A percentile compares a stretch with the other conserved stretches of the same genome.
These are phyloP conservation scores for Zootoca vivipara DNA, from an alignment of 2,113 vertebrate species.

Conservation along the genomic window DNA sequence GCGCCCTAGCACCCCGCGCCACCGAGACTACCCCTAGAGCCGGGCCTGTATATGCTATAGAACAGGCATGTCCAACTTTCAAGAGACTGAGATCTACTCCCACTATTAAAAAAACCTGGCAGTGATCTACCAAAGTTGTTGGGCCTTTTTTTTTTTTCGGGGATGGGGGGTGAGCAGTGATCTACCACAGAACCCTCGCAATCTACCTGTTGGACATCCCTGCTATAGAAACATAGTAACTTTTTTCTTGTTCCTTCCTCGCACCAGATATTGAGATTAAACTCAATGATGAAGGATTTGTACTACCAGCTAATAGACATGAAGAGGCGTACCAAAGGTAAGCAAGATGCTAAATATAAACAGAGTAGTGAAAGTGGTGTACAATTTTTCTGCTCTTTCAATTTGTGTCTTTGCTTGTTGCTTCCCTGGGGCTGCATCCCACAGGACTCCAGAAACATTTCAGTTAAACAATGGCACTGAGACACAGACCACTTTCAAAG, in stretches of 20 bases:
- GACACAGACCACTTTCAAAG: neutral
- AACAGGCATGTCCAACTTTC: no score
- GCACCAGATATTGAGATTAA: slow-evolving; percentile 91
- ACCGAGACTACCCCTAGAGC: no score
- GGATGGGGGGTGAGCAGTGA: no score
- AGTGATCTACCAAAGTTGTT: no score
- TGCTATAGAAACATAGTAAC: neutral
- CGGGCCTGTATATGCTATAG: no score
- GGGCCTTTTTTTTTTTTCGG: no score
- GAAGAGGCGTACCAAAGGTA: slow-evolving; percentile 86
- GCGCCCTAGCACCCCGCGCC: no score
- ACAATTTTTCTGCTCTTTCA: neutral
- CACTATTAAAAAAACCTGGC: no score
- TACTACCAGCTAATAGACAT: slow-evolving; percentile 77
- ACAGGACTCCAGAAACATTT: no score
- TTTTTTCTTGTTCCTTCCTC: slow-evolving; percentile 37
- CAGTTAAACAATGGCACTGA: no score
- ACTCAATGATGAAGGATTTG: slow-evolving; percentile 87
- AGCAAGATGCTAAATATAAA: slow-evolving; percentile 8
- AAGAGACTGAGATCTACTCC: no score
- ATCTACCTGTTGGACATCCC: neutral
- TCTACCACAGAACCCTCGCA: no score
- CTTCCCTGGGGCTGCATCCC: neutral
- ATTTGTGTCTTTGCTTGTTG: neutral
- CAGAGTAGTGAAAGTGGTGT: neutral